Percentiles rank a stretch among this genome's conserved stretches.
Conservation (phyloP, 2,888 invertebrate genomes). For the Coleophora flavipennella region DNA sequence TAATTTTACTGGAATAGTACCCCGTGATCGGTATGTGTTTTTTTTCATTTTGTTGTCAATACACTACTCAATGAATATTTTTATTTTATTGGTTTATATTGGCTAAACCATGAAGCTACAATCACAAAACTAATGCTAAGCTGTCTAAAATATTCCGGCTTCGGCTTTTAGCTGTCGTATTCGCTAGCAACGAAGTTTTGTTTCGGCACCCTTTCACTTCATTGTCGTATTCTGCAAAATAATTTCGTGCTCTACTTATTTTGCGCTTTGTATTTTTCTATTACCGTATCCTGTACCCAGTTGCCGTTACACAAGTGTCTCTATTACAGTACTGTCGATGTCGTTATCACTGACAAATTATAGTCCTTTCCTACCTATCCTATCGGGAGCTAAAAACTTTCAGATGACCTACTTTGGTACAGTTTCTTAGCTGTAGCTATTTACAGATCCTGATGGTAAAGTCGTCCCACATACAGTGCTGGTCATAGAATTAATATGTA, state of each 20-base stretch:
- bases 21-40: constrained; percentile 46
- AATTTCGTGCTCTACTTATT: constrained; percentile 70
- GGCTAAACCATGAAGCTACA: no score
- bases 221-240: constrained; percentile 45
- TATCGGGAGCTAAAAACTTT: not conserved
- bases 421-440: constrained; percentile 5
- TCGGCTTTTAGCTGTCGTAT: constrained; percentile 4
- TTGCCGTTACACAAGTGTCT: not conserved
- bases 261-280: constrained; percentile 27
- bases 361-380: not conserved
- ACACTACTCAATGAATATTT: no score
- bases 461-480: not conserved
- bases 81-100: no score
- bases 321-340: not conserved
- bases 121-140: no score
- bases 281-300: constrained; percentile 5
- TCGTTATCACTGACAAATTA: not conserved
- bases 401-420: constrained; percentile 7
- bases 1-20: constrained; percentile 32
- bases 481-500: no score
- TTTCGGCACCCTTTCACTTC: constrained; percentile 67
- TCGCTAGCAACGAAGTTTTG: constrained; percentile 19
- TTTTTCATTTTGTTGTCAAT: constrained; percentile 26
- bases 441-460: not conserved
- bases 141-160: no score